These are phyloP conservation scores for Euzophera pinguis DNA, from an alignment of 2,888 invertebrate species.

Conservation along the genomic window DNA sequence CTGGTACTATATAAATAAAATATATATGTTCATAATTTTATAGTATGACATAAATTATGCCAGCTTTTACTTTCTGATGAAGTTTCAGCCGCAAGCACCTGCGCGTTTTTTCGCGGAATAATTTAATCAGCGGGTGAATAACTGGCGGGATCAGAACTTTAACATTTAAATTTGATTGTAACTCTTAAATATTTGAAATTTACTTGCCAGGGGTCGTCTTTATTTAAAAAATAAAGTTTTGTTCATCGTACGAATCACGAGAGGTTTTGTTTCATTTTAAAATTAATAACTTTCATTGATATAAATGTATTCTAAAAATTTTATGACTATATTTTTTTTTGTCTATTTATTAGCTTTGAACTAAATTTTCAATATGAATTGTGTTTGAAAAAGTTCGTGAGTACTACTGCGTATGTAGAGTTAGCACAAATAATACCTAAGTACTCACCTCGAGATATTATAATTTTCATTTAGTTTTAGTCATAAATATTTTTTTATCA, in stretches of 20 bases:
- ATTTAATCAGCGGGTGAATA: slow-evolving; percentile 9
- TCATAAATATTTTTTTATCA: too few species aligned
- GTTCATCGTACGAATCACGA: not conserved
- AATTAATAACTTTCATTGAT: too few species aligned
- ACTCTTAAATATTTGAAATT: not conserved
- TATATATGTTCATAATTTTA: not conserved
- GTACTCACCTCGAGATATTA: too few species aligned
- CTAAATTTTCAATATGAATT: too few species aligned
- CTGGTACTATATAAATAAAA: too few species aligned
- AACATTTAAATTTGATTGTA: slow-evolving; percentile 7
- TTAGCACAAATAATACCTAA: too few species aligned
- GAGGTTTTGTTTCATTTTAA: not conserved
- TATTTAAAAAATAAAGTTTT: not conserved
- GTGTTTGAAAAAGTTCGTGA: too few species aligned
- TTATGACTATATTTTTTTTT: too few species aligned
- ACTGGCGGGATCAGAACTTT: slow-evolving; percentile 7
- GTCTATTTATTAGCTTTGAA: too few species aligned
- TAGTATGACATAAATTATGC: not conserved
- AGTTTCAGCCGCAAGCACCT: slow-evolving; percentile 2
- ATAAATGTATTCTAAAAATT: too few species aligned
- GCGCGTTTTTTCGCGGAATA: slow-evolving; percentile 3
- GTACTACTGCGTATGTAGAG: too few species aligned
- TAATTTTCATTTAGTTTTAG: too few species aligned
- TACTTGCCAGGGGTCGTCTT: not conserved
- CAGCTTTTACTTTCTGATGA: not conserved